These are phyloP conservation scores for Bugula neritina DNA, from an alignment of 2,888 invertebrate species.

Conservation along the genomic window DNA sequence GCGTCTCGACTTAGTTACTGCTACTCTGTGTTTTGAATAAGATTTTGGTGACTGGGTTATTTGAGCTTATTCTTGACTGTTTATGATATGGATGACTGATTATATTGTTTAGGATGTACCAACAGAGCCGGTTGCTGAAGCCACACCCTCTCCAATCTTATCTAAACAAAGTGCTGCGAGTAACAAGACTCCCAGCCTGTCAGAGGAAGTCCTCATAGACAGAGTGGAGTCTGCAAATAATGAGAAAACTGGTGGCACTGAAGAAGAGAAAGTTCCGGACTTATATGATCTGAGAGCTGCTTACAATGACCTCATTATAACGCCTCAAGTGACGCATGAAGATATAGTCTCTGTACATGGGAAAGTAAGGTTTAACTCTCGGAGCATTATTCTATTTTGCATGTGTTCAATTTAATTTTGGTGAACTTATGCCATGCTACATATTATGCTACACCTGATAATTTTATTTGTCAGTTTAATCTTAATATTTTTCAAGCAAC, in stretches of 20 bases:
- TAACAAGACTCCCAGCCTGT: not conserved
- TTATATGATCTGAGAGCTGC: constrained; percentile 33
- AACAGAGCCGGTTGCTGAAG: not conserved
- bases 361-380: constrained; percentile 34
- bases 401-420: too few relatives aligned
- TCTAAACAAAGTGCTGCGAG: not conserved
- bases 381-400: constrained; percentile 28
- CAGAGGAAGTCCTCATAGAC: not conserved
- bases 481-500: too few relatives aligned
- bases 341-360: constrained; percentile 44
- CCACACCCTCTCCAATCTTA: not conserved
- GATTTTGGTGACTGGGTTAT: too few relatives aligned
- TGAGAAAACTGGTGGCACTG: not conserved
- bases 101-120: not conserved
- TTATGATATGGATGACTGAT: too few relatives aligned
- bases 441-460: too few relatives aligned
- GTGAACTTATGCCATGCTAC: too few relatives aligned
- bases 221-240: not conserved
- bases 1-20: too few relatives aligned
- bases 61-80: too few relatives aligned
- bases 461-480: too few relatives aligned
- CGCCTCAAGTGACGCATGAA: constrained; percentile 40
- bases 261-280: not conserved
- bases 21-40: too few relatives aligned
- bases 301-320: constrained; percentile 41